Conservation (phyloP, 2,888 invertebrate genomes). For the Frankliniella intonsa region DNA sequence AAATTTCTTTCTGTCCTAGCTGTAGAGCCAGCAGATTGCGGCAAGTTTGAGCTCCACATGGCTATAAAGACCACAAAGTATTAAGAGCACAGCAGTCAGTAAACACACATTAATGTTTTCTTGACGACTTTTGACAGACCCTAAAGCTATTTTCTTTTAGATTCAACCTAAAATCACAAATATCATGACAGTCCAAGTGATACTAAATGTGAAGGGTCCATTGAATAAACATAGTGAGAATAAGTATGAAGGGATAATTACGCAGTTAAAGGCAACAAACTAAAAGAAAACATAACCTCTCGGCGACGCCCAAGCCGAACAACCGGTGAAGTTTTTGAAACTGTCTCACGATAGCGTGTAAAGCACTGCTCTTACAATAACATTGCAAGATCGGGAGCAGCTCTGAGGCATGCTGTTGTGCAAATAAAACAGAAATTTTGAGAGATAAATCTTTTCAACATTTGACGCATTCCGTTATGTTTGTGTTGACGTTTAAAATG, state of each 20-base stretch:
- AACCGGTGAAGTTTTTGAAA: not conserved
- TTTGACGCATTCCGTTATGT: not conserved
- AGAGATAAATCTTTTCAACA: not conserved
- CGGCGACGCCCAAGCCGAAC: not conserved
- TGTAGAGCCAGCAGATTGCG: not conserved
- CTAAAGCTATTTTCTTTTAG: not conserved
- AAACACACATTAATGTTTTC: not conserved
- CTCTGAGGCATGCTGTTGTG: not conserved
- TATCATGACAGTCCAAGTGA: not conserved
- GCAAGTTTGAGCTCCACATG: constrained; percentile 16
- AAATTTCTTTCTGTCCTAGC: not conserved
- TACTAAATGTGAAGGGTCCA: not conserved
- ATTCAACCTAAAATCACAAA: not conserved
- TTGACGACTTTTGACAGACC: not conserved
- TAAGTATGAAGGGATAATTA: too few species aligned
- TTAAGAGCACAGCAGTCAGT: not conserved
- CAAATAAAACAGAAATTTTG: not conserved
- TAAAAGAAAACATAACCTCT: not conserved
- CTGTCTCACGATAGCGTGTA: not conserved
- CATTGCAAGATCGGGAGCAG: not conserved
- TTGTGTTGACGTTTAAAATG: not conserved
- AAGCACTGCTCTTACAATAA: not conserved
- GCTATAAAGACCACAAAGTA: not conserved
- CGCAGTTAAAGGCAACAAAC: not conserved
- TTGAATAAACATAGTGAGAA: not conserved